These are phyloP conservation scores for Austrolebias charrua DNA, from an alignment of 2,797 vertebrate genomes.

Conservation along the genomic window DNA sequence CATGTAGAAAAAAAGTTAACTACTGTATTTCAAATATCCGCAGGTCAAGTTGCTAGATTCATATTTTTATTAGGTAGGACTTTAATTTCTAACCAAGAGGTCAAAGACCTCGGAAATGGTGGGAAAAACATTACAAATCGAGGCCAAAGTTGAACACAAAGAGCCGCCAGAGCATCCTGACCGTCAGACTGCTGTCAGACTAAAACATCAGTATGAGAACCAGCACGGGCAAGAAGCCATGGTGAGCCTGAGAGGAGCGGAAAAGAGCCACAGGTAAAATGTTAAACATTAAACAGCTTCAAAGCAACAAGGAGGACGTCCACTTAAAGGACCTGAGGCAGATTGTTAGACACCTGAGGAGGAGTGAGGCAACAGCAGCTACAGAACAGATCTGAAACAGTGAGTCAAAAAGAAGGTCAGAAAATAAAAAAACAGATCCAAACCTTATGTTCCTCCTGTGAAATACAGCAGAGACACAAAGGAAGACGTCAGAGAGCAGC, in stretches of 20 bases:
- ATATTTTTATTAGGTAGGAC: no score
- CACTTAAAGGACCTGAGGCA: conserved; percentile 6
- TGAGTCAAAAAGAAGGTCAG: conserved; percentile 20
- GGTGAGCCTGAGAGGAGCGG: conserved; percentile 8
- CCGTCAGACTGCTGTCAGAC: not conserved
- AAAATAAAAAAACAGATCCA: conserved; percentile 72
- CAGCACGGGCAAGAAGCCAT: not conserved
- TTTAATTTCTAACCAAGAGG: no score
- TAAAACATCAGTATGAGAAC: not conserved
- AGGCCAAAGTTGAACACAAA: not conserved
- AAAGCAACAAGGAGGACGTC: conserved; percentile 1
- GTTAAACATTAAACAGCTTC: not conserved
- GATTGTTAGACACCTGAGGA: conserved; percentile 32
- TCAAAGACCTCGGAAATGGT: no score
- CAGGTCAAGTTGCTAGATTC: no score
- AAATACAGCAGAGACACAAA: conserved; percentile 78
- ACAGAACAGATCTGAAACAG: conserved; percentile 9
- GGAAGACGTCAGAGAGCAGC: conserved; percentile 46
- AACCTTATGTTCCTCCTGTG: conserved; percentile 95
- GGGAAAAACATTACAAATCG: not conserved
- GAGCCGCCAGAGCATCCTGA: not conserved
- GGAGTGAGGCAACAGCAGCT: conserved; percentile 19
- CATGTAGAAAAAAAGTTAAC: no score
- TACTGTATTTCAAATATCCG: no score
- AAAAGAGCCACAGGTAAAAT: not conserved